Percentiles rank a stretch among this genome's conserved stretches.
phyloP scores from a whole-genome alignment of 2,888 invertebrate genomes.

The Mythimna ferrago region DNA sequence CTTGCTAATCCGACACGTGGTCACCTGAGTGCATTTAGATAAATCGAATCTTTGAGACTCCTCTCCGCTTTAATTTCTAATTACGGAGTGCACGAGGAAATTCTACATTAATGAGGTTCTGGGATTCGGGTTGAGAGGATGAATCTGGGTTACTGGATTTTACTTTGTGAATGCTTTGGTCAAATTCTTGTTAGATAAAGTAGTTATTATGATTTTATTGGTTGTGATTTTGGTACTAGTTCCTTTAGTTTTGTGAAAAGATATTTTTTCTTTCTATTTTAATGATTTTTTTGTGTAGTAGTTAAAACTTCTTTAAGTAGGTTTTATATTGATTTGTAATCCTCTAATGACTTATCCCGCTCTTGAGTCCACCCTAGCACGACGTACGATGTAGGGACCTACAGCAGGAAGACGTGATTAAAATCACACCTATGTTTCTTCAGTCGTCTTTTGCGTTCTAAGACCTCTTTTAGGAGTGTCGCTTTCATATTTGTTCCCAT shows the following conservation, averaged over 20 bases:
- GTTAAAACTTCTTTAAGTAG: too few species aligned
- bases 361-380: too few species aligned
- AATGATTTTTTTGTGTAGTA: too few species aligned
- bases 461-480: too few species aligned
- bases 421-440: too few species aligned
- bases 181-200: background rate
- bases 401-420: too few species aligned
- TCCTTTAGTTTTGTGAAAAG: background rate
- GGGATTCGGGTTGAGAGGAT: constrained; percentile 20
- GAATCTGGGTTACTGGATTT: constrained; percentile 28
- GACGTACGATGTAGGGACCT: too few species aligned
- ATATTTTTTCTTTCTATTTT: background rate
- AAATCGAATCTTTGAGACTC: constrained; percentile 72
- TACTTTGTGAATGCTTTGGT: constrained; percentile 20
- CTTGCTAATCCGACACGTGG: constrained; percentile 44
- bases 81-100: constrained; percentile 65
- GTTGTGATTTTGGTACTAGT: background rate
- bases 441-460: too few species aligned
- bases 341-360: too few species aligned
- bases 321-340: too few species aligned
- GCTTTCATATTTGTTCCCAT: too few species aligned
- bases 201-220: background rate
- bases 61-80: constrained; percentile 68
- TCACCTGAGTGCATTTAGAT: constrained; percentile 69
- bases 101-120: constrained; percentile 53